Percentiles rank a stretch among this genome's conserved stretches.
phyloP scores from a whole-genome alignment of 2,888 invertebrate species.

The Halictus ligatus region DNA sequence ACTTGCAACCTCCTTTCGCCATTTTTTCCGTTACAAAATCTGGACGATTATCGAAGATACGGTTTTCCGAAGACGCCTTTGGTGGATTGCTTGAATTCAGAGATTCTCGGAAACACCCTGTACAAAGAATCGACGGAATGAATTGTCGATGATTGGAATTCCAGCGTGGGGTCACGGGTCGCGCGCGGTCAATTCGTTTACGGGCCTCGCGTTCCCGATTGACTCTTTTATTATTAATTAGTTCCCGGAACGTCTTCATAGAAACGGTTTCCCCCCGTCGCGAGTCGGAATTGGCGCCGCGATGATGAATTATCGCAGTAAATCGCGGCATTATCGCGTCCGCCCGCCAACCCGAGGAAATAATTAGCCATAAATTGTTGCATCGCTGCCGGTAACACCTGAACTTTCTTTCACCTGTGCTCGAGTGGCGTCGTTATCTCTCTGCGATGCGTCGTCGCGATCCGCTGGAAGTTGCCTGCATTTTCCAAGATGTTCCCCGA shows the following conservation, averaged over 20 bases:
- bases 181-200: constrained; percentile 58
- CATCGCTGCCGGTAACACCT: constrained; percentile 27
- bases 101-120: not conserved
- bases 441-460: not conserved
- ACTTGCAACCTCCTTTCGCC: not conserved
- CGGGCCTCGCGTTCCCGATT: constrained; percentile 29
- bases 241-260: constrained; percentile 62
- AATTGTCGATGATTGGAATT: constrained; percentile 63
- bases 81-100: not conserved
- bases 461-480: not conserved
- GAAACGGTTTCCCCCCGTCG: constrained; percentile 50
- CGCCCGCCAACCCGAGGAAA: constrained; percentile 24
- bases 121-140: constrained; percentile 5
- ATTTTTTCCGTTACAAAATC: not conserved
- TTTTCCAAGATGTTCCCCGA: not conserved
- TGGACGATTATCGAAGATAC: not conserved
- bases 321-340: constrained; percentile 53
- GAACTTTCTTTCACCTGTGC: constrained; percentile 24
- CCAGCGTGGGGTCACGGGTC: constrained; percentile 53
- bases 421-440: not conserved
- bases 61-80: not conserved
- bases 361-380: constrained; percentile 67
- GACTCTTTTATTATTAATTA: constrained; percentile 66
- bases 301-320: constrained; percentile 61
- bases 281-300: constrained; percentile 37